Conservation (phyloP, 2,888 invertebrate genomes). For the Lasioglossum oenotherae region DNA sequence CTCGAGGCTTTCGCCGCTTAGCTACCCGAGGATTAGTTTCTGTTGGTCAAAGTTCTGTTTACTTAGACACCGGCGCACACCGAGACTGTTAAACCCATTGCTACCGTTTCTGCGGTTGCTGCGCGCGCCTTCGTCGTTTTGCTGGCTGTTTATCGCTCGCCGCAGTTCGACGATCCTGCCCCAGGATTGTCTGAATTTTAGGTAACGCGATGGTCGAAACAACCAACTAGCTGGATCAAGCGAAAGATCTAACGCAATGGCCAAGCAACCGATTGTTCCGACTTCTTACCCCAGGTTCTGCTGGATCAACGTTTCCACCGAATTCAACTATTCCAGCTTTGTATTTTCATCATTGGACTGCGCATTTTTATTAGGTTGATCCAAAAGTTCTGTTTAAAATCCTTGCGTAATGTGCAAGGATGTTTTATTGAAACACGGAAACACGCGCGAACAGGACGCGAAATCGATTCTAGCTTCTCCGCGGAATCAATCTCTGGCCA, state of each 20-base stretch:
- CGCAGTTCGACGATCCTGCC: not conserved
- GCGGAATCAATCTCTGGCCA: slow-evolving; percentile 34
- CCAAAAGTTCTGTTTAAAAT: not conserved
- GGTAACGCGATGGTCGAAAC: slow-evolving; percentile 2
- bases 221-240: not conserved
- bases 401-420: no score
- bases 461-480: slow-evolving; percentile 7
- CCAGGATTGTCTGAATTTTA: slow-evolving; percentile 6
- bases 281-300: not conserved
- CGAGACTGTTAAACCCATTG: slow-evolving; percentile 60
- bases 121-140: slow-evolving; percentile 55
- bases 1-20: slow-evolving; percentile 38
- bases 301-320: not conserved
- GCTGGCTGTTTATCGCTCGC: slow-evolving; percentile 38
- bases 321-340: not conserved
- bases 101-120: slow-evolving; percentile 53
- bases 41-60: slow-evolving; percentile 61
- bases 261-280: not conserved
- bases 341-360: not conserved
- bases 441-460: not conserved
- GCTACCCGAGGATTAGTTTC: slow-evolving; percentile 51
- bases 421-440: not conserved
- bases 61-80: slow-evolving; percentile 49
- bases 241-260: not conserved
- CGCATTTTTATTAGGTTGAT: not conserved